Evolutionary conservation across 1,140 invertebrate species (phyloP).

Genomic region (Lepidurus apus): DNA sequence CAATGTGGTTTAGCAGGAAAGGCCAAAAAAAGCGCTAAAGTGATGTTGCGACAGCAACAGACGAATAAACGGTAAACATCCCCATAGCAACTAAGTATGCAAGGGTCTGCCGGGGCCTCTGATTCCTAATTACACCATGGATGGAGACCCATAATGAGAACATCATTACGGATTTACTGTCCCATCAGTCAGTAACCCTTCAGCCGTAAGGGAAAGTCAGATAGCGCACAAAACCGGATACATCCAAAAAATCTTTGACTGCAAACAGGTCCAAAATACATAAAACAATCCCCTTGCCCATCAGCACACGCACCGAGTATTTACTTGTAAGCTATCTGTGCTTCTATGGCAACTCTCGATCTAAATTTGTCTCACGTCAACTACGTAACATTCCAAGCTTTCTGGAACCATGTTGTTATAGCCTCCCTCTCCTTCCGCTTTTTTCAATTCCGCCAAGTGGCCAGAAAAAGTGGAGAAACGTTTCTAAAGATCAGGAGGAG

Average conservation of each 20-base stretch:
- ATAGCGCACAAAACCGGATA: background rate
- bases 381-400: background rate
- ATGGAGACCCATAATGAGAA: background rate
- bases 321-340: background rate
- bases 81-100: conserved; percentile 8
- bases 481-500: background rate
- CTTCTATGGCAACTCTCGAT: conserved; percentile 4
- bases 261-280: background rate
- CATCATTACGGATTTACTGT: conserved; percentile 15
- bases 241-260: background rate
- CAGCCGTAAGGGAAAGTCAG: background rate
- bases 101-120: background rate
- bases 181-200: conserved; percentile 5
- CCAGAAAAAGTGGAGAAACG: background rate
- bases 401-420: background rate
- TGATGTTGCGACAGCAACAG: conserved; percentile 7
- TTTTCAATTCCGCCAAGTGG: background rate
- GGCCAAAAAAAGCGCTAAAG: background rate
- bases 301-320: background rate
- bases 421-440: background rate
- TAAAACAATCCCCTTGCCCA: background rate
- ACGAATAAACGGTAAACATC: conserved; percentile 11
- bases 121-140: background rate
- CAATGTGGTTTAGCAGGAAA: background rate
- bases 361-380: background rate